phyloP scores from a whole-genome alignment of 64 coral and sea anemone genomes.

The Platygyra sinensis region DNA sequence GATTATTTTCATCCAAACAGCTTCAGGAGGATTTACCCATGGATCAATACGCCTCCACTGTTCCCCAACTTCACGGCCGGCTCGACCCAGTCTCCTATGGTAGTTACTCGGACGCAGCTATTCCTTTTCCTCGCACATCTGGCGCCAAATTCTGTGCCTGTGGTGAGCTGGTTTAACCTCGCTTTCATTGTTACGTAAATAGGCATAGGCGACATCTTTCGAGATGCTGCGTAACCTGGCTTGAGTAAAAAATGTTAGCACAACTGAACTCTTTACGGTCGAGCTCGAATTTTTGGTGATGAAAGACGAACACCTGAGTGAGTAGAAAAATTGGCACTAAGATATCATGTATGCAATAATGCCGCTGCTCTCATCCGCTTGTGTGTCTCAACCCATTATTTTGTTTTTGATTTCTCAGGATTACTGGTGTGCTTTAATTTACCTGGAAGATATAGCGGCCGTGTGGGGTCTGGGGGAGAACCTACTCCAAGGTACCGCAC shows the following conservation, averaged over 20 bases:
- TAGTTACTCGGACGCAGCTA: conserved; percentile 76
- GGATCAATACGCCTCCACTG: conserved; percentile 13
- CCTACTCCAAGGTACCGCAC: conserved; percentile 67
- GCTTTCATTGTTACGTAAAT: too few relatives aligned
- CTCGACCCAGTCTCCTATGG: conserved; percentile 68
- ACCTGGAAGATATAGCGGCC: conserved; percentile 63
- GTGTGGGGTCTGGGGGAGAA: conserved; percentile 62
- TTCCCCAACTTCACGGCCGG: conserved; percentile 26
- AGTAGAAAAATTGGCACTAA: too few relatives aligned
- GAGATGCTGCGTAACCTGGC: too few relatives aligned
- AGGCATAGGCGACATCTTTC: too few relatives aligned
- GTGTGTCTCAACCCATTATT: not conserved
- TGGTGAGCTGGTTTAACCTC: conserved; percentile 43
- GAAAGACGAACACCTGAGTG: too few relatives aligned
- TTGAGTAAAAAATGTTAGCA: too few relatives aligned
- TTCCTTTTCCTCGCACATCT: conserved; percentile 94
- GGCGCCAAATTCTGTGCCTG: conserved; percentile 88
- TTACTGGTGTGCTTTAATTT: conserved; percentile 68
- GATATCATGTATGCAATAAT: too few relatives aligned
- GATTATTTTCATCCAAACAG: not conserved
- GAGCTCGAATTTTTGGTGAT: too few relatives aligned
- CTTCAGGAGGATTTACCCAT: conserved; percentile 66
- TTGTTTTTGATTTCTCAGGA: conserved; percentile 20
- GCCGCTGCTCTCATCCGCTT: too few relatives aligned
- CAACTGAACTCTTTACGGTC: too few relatives aligned